Evolutionary conservation across 2,888 invertebrate genomes (phyloP).

Genomic region (Gibbula magus): DNA sequence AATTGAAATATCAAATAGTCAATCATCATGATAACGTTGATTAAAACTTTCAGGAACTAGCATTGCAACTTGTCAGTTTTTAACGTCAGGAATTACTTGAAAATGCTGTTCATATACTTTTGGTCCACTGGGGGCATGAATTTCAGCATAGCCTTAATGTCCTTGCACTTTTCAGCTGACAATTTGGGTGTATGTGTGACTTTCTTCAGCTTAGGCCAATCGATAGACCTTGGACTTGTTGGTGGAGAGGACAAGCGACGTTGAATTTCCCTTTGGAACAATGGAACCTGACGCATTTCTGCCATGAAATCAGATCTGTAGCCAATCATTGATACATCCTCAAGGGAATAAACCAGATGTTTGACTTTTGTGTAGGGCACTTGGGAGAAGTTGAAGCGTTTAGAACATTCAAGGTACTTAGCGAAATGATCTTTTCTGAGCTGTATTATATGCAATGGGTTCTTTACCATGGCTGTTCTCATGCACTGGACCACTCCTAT

Average conservation of each 20-base stretch:
- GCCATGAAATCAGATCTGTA: background rate
- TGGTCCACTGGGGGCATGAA: background rate
- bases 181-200: too few relatives aligned
- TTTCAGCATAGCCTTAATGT: background rate
- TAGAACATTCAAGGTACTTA: too few relatives aligned
- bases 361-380: background rate
- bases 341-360: background rate
- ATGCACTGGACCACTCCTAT: background rate
- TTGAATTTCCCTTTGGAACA: background rate
- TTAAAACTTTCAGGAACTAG: too few relatives aligned
- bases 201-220: too few relatives aligned
- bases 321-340: background rate
- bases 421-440: too few relatives aligned
- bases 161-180: too few relatives aligned
- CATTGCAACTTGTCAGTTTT: too few relatives aligned
- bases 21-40: too few relatives aligned
- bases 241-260: background rate
- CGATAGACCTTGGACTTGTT: background rate
- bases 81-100: background rate
- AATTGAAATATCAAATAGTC: too few relatives aligned
- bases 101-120: background rate
- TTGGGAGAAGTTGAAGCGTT: too few relatives aligned
- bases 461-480: background rate
- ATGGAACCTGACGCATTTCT: background rate
- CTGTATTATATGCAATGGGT: background rate